Base-by-base conservation (phyloP, 2,113 vertebrate genomes). In the Mastomys natalensis region DNA sequence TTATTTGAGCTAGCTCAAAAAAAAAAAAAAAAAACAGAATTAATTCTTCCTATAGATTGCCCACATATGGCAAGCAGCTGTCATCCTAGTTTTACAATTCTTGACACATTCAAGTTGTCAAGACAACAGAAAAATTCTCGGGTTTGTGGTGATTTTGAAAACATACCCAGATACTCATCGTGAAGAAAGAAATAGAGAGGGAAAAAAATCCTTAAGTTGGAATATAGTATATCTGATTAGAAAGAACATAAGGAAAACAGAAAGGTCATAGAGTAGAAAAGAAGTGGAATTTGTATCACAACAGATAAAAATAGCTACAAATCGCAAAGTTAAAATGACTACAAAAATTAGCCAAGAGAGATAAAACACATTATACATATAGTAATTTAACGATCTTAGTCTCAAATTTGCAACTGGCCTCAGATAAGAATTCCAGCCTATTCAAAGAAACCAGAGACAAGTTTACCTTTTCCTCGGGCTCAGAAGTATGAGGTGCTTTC, bases 81-180 rank as follows among this genome's bases (percentile, higher is more conserved):
- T 74, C 87, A 34, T n/a, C 31, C 37, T 43, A 51, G 43, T 55
- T 93, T 70, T 21, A 40, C 51, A 93, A 85, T 37, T 82, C 48
- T 78, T 64, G 87, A 91, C 48, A 64, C 48, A 62, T 34, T 78
- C 68, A 77, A 70, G 78, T 94, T 87, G 82, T 90, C 84, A 94
- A 90, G 84, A 91, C 87, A 93, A 89, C 48, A 94, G 58, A 19
- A 94, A 96, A 90, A 68, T 1, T 89, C 89, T 82, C 6, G 16
- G 60, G 37, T 68, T 29, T 48, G 7, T 77, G 94, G 88, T 24
- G 34, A 16, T 64, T 92, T 86, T 84, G 87, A 78, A 97, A 86
- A 92, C 7, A 58, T 19, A 90, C 9, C 53, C 51, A 85, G 45
- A 64, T 0, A 68, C 17, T 73, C 58, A 76, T 64, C 77, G 29